Percentiles rank a stretch among this genome's conserved stretches.
phyloP scores from a whole-genome alignment of 1,140 invertebrate genomes.

The Aphidius gifuensis region DNA sequence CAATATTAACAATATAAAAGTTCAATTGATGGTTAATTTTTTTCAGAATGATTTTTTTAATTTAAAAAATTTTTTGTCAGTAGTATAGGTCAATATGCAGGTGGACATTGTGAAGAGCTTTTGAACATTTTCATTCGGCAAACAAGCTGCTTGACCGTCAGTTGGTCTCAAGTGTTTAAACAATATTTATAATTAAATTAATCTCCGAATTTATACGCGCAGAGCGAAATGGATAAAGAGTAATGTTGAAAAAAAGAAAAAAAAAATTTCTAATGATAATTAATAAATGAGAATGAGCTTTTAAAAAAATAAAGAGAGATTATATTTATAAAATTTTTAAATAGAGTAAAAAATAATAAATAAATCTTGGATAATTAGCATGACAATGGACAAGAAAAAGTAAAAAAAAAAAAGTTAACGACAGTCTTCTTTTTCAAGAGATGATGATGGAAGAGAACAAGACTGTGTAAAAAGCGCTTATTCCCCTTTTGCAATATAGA shows the following conservation, averaged over 20 bases:
- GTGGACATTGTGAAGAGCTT: slow-evolving; percentile 42
- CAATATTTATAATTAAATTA: slow-evolving; percentile 58
- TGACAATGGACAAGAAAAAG: slow-evolving; percentile 36
- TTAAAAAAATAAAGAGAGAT: too few species aligned
- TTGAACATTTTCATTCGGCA: slow-evolving; percentile 41
- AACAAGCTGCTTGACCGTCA: slow-evolving; percentile 49
- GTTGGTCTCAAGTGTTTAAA: slow-evolving; percentile 54
- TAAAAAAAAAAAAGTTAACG: slow-evolving; percentile 10
- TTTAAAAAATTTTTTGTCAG: background rate
- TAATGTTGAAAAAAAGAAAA: too few species aligned
- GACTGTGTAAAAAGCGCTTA: slow-evolving; percentile 16
- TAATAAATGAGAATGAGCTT: too few species aligned
- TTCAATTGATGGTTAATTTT: too few species aligned
- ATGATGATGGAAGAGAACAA: slow-evolving; percentile 15
- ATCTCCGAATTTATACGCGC: slow-evolving; percentile 32
- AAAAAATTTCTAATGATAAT: too few species aligned
- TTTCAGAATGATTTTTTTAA: too few species aligned
- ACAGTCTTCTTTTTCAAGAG: background rate
- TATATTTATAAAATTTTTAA: too few species aligned
- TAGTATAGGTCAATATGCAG: background rate
- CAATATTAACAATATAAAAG: too few species aligned
- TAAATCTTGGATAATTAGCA: slow-evolving; percentile 33
- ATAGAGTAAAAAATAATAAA: too few species aligned
- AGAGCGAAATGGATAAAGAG: too few species aligned
- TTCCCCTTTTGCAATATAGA: slow-evolving; percentile 11